A percentile compares a stretch with the other conserved stretches of the same genome.
Conservation (phyloP, 2,113 vertebrate genomes). For the Alligator mississippiensis region DNA sequence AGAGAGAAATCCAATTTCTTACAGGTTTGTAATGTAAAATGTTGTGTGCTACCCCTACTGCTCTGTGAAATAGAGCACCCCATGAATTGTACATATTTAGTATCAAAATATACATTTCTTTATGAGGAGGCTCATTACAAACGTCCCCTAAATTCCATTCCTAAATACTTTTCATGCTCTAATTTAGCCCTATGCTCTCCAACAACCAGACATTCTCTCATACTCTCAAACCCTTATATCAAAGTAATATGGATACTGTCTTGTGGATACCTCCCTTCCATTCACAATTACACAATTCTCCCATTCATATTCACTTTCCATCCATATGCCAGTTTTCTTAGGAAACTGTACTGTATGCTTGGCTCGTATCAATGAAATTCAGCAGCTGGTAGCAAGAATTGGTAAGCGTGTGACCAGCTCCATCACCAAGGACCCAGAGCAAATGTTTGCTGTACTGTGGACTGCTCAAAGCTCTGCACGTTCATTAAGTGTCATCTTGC, state of each 20-base stretch:
- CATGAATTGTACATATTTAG: not conserved
- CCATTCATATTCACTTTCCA: not conserved
- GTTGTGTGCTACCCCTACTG: not conserved
- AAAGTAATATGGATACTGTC: not conserved
- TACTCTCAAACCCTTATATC: accelerated
- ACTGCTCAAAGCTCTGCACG: not conserved
- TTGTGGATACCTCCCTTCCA: not conserved
- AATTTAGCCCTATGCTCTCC: not conserved
- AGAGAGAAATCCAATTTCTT: not conserved
- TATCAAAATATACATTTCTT: not conserved
- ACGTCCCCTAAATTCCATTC: not conserved
- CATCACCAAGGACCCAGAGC: not conserved
- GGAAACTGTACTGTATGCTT: too few relatives aligned
- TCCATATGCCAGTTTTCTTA: not conserved
- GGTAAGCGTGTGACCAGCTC: not conserved
- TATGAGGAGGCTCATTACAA: not conserved
- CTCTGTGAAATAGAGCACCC: not conserved
- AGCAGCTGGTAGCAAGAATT: not conserved
- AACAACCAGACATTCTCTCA: not conserved
- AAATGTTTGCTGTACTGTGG: not conserved
- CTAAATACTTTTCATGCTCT: not conserved
- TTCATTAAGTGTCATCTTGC: not conserved
- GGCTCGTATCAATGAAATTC: not conserved
- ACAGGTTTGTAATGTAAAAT: not conserved
- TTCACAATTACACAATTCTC: not conserved